Percentiles rank a stretch among this genome's conserved stretches.
These are phyloP conservation scores for Pachycephala philippinensis DNA, from an alignment of 2,113 vertebrate genomes.

Conservation along the genomic window DNA sequence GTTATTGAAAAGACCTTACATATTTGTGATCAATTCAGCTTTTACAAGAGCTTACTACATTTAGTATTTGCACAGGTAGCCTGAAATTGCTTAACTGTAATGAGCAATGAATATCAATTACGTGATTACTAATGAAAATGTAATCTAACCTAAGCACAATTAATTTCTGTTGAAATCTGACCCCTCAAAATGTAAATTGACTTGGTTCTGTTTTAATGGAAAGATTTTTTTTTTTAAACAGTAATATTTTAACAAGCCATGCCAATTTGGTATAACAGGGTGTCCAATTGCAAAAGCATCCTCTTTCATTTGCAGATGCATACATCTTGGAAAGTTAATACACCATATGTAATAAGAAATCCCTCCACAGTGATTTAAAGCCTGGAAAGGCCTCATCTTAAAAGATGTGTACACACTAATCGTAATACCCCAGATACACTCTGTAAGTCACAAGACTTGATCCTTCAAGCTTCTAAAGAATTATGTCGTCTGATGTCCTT, in stretches of 20 bases:
- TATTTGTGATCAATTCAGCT: background rate
- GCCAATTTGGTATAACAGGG: conserved; percentile 18
- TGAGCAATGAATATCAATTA: conserved; percentile 29
- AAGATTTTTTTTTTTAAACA: background rate
- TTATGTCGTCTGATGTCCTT: background rate
- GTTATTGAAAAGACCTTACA: background rate
- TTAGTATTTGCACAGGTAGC: conserved; percentile 30
- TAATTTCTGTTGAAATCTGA: conserved; percentile 45
- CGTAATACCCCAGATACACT: background rate
- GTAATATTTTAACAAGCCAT: conserved; percentile 48
- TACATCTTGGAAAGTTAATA: background rate
- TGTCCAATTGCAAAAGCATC: background rate
- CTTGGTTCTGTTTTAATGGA: conserved; percentile 14
- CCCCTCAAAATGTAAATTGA: conserved; percentile 29
- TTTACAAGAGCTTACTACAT: background rate
- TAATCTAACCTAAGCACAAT: conserved; percentile 23
- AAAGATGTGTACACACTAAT: background rate
- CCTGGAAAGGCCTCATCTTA: background rate
- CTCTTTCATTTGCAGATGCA: conserved; percentile 7
- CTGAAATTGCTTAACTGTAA: conserved; percentile 2
- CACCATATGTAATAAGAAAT: background rate
- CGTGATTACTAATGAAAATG: conserved; percentile 39
- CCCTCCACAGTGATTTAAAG: background rate
- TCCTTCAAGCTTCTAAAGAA: background rate
- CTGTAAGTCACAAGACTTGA: background rate